Conservation (phyloP, 2,888 invertebrate genomes). For the Coenonympha glycerion region DNA sequence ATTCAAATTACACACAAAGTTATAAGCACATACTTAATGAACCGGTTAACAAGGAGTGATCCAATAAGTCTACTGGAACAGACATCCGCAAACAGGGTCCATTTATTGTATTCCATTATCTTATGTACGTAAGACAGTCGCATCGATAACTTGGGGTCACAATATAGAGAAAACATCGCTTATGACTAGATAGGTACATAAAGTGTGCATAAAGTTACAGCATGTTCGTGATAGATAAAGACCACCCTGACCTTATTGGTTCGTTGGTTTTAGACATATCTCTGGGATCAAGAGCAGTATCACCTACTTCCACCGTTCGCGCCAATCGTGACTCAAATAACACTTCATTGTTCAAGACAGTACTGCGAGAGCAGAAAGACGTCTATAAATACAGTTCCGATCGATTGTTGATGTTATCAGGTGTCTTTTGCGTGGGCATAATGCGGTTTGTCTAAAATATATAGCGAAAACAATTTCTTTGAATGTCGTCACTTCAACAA, state of each 20-base stretch:
- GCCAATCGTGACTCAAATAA: constrained; percentile 10
- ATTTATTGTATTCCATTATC: constrained; percentile 72
- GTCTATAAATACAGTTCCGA: constrained; percentile 37
- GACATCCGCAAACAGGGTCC: constrained; percentile 61
- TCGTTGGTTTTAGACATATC: constrained; percentile 37
- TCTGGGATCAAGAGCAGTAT: constrained; percentile 28
- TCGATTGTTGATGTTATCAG: constrained; percentile 51
- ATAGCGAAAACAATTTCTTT: constrained; percentile 44
- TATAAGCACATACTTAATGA: constrained; percentile 9
- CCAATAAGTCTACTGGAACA: constrained; percentile 47
- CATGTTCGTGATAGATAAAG: constrained; percentile 60
- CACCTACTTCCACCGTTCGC: constrained; percentile 14
- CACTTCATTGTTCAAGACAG: not conserved
- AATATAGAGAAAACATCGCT: constrained; percentile 53
- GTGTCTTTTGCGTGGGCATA: constrained; percentile 46
- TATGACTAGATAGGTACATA: constrained; percentile 53
- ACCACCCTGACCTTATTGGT: constrained; percentile 49
- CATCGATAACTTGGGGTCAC: constrained; percentile 63
- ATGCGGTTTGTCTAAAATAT: constrained; percentile 59
- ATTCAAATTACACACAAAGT: constrained; percentile 7
- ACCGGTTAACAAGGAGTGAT: constrained; percentile 19
- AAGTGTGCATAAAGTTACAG: constrained; percentile 44
- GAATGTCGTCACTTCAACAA: constrained; percentile 37
- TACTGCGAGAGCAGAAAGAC: constrained; percentile 15
- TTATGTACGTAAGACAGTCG: constrained; percentile 59